A percentile compares a stretch with the other conserved stretches of the same genome.
Evolutionary conservation across 2,113 vertebrate genomes (phyloP).

Genomic region (Balaeniceps rex): DNA sequence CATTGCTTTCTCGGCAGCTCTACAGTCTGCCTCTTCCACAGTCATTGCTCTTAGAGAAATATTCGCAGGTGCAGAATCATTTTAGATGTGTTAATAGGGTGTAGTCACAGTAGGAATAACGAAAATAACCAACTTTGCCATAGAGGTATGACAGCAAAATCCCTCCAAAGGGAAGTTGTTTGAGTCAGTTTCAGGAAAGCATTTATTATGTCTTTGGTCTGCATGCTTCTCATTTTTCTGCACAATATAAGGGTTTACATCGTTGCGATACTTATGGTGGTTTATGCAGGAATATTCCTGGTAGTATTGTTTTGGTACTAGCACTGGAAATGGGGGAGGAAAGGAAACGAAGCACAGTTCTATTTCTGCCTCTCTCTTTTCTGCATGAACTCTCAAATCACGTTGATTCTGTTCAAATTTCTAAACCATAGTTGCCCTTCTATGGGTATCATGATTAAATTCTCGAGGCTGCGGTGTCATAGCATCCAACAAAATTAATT

Average conservation of each 20-base stretch:
- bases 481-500: neutral
- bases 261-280: neutral
- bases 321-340: neutral
- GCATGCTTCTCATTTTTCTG: neutral
- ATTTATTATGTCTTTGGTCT: neutral
- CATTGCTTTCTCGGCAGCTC: neutral
- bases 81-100: neutral
- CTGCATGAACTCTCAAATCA: neutral
- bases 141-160: neutral
- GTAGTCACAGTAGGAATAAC: neutral
- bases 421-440: neutral
- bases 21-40: neutral
- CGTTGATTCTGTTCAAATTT: neutral
- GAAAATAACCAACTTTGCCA: neutral
- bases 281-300: neutral
- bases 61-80: neutral
- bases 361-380: neutral
- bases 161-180: neutral
- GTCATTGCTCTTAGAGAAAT: neutral
- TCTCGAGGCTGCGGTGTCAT: neutral
- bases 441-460: neutral
- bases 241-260: neutral
- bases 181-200: neutral
- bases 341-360: neutral
- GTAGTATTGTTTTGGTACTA: neutral